Evolutionary conservation across 1,140 invertebrate species (phyloP), one percentile per base, ranked within the genome.

Genomic region (fruit fly (Drosophila melanogaster)): DNA sequence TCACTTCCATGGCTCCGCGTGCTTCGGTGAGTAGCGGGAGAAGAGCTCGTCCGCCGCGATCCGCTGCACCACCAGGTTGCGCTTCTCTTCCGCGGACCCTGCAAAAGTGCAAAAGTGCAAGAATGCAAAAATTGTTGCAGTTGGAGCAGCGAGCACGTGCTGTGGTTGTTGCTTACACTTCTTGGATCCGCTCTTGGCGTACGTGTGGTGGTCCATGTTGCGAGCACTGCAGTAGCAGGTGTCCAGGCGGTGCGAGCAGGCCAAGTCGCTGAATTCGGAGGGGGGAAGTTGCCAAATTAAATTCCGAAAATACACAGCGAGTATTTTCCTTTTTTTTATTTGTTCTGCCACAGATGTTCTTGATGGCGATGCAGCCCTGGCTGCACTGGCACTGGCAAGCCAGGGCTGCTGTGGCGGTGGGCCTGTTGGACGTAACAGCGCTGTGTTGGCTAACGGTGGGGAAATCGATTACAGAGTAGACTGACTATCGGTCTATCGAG

Each of bases 181-280:
- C 38, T 90, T 91, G 19, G 76, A 78, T 15, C 75, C 84, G 49
- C 77, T 61, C 50, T 92, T 92, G 1, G 90, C 90, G 67, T 92
- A 92, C 12, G 87, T 90, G 55, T 92, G 90, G 30, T 92, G 73
- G 24, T 92, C 90, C 90, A 92, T 87, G 10, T 0, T 24, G 10
- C 56, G n/a, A 11, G 3, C 3, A 8, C 1, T 7, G 50, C 33
- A 53, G 17, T 33, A 14, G 17, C 33, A 37, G 19, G n/a, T 37
- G 30, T 12, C 30, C 17, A 10, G n/a, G 3, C 30, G 12, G 22
- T 15, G 47, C 47, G 47, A 8, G 24, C 8, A 19, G 2, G 17
- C 49, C 49, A 12, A 19, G 4, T 26, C 6, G 22, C 26, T 26
- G 11, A 11, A 4, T 24, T 17, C 6, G 49, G 30, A 8, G 49